Conservation (phyloP, 2,113 vertebrate species). For the Promerops cafer region DNA sequence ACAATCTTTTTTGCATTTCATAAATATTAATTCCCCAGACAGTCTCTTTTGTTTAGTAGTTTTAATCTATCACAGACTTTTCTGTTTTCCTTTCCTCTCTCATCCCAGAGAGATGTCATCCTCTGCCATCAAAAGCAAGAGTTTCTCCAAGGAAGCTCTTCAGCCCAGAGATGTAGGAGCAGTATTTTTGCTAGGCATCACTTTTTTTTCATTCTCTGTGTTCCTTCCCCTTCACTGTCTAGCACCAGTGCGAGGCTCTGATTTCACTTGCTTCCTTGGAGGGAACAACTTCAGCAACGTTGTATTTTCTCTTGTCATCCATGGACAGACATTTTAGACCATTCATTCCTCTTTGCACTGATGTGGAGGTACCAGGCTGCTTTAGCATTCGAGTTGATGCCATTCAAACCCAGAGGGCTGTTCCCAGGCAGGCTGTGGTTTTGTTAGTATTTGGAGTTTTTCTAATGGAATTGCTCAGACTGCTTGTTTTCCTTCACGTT, state of each 20-base stretch:
- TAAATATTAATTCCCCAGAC: constrained; percentile 47
- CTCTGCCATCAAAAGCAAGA: not conserved
- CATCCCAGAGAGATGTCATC: not conserved
- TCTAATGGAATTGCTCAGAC: not conserved
- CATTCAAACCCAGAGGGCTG: not conserved
- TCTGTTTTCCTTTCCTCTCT: constrained; percentile 14
- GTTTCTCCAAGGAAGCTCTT: not conserved
- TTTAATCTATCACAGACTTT: constrained; percentile 22
- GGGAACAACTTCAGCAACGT: not conserved
- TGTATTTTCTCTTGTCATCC: not conserved
- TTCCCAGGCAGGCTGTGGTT: not conserved
- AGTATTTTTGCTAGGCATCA: not conserved
- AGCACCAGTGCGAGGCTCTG: not conserved
- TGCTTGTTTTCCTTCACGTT: not conserved
- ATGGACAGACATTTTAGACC: not conserved
- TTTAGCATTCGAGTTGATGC: not conserved
- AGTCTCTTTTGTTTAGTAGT: constrained; percentile 5
- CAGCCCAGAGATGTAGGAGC: not conserved
- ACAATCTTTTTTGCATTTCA: constrained; percentile 16
- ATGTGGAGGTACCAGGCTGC: not conserved
- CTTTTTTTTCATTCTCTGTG: not conserved
- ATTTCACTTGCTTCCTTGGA: not conserved
- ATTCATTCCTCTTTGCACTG: not conserved
- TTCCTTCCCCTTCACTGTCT: not conserved
- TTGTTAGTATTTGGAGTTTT: not conserved